Base-by-base conservation (phyloP, 2,797 vertebrate species). In the Typhlichthys subterraneus region DNA sequence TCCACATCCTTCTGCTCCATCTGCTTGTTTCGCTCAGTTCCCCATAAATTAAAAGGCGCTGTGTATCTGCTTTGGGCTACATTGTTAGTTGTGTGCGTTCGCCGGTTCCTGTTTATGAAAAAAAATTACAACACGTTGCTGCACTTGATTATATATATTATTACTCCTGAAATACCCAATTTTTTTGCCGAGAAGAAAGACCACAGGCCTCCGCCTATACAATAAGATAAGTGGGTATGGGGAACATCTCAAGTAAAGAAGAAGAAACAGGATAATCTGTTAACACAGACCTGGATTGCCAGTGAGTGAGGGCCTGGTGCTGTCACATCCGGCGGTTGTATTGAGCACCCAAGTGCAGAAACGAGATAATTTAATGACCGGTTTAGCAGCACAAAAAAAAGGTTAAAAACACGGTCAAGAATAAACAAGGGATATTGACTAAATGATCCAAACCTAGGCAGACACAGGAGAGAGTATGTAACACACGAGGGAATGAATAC, bases 11-110 rank as follows among this genome's bases (percentile, higher is more conserved):
- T 85, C 89, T 84, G 82, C 85, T 90, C 89, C 88, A 90, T 92
- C 90, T 91, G 89, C 85, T 84, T 77, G 84, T 87, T 88, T 85
- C 65, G 60, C 84, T 88, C 82, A 71, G 81, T 87, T 85, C 84
- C 88, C 82, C 87, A 88, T 89, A 88, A 90, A 92, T 91, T 89
- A 90, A 87, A 89, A 84, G 89, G 33, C 69, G 61, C 73, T 78
- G 81, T 87, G 84, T 89, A 87, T 91, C 89, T 92, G 91, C 88
- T 91, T 86, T 89, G 87, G 88, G 86, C 81, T 89, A 80, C 87
- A 85, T 87, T 89, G 87, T 90, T 89, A 87, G 84, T 89, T 89
- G 86, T 89, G 81, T 86, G 85, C 79, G 82, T 90, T 91, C 50
- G 61, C 75, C 82, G 78, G 82, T 88, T 91, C 84, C 86, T 86